Evolutionary conservation across 2,113 vertebrate species (phyloP).

Genomic region (Elgaria multicarinata): DNA sequence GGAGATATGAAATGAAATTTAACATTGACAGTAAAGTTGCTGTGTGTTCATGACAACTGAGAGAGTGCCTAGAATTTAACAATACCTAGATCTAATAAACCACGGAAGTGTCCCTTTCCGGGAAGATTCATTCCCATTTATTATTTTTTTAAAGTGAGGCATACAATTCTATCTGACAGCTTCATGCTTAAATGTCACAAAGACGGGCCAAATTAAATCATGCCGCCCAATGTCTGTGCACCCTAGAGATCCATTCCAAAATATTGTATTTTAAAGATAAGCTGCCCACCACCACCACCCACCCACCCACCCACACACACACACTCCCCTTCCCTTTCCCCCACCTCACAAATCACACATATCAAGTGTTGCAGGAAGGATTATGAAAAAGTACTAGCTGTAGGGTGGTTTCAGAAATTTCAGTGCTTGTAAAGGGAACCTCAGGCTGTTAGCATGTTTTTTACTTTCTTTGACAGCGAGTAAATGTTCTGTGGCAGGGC

Average conservation of each 20-base stretch:
- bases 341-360: conserved; percentile 53
- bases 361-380: conserved; percentile 54
- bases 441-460: conserved; percentile 63
- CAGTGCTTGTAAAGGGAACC: conserved; percentile 45
- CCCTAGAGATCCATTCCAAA: conserved; percentile 61
- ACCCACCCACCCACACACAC: neutral
- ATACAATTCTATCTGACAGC: fast-evolving
- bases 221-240: conserved; percentile 42
- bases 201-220: conserved; percentile 51
- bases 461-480: conserved; percentile 68
- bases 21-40: conserved; percentile 10
- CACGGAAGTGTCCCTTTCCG: fast-evolving
- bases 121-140: conserved; percentile 7
- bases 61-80: neutral
- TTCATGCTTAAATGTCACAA: neutral
- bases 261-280: conserved; percentile 65
- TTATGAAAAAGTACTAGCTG: conserved; percentile 59
- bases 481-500: conserved; percentile 73
- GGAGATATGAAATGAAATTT: conserved; percentile 15
- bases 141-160: neutral
- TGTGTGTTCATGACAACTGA: neutral
- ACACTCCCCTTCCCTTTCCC: neutral
- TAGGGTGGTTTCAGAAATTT: conserved; percentile 63
- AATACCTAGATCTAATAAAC: conserved; percentile 21
- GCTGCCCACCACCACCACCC: too few species aligned